Evolutionary conservation across 2,797 vertebrate species (phyloP).

Genomic region (Chrosomus eos): DNA sequence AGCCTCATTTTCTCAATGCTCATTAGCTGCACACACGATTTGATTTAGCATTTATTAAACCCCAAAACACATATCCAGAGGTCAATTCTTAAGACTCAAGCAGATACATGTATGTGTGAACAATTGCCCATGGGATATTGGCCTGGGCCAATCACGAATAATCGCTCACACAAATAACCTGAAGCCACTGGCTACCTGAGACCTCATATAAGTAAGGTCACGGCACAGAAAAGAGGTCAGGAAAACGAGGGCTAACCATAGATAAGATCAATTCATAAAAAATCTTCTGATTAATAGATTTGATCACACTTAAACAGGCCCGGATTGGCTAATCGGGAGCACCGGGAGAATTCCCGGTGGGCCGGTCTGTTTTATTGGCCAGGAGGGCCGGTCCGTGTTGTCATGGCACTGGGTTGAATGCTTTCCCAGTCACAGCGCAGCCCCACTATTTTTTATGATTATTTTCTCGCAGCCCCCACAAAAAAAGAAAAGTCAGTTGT

Average conservation of each 20-base stretch:
- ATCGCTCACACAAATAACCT: background rate
- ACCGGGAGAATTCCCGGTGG: too few relatives aligned
- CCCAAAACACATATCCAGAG: slow-evolving; percentile 3
- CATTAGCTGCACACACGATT: background rate
- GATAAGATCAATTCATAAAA: background rate
- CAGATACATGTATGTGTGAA: background rate
- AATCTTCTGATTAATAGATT: background rate
- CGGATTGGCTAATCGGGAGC: too few relatives aligned
- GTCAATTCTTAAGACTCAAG: slow-evolving; percentile 42
- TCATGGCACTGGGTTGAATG: too few relatives aligned
- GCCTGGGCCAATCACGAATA: slow-evolving; percentile 4
- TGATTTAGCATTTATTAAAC: slow-evolving; percentile 27
- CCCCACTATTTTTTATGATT: too few relatives aligned
- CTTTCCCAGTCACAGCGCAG: too few relatives aligned
- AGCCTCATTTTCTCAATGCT: slow-evolving; percentile 1
- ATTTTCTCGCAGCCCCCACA: too few relatives aligned
- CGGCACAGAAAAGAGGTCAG: background rate
- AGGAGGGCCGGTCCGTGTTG: too few relatives aligned
- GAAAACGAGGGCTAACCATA: background rate
- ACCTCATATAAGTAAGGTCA: background rate
- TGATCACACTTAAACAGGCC: background rate
- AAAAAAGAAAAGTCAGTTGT: too few relatives aligned
- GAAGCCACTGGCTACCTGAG: background rate
- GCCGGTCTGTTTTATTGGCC: too few relatives aligned
- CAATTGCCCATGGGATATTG: slow-evolving; percentile 44